A percentile compares a stretch with the other conserved stretches of the same genome.
phyloP scores from a whole-genome alignment of 2,797 vertebrate species.

The Balearica regulorum region DNA sequence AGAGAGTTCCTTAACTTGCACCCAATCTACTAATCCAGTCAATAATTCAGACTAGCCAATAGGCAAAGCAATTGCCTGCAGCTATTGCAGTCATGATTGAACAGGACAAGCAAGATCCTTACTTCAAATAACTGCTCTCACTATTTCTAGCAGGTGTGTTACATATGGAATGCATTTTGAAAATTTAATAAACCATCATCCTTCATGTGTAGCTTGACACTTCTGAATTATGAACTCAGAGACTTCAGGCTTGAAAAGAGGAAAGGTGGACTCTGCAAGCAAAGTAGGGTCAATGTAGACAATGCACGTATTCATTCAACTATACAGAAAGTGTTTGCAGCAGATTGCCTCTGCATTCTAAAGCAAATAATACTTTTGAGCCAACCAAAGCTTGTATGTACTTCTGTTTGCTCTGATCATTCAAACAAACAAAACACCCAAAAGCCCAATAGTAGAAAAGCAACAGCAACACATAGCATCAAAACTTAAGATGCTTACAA shows the following conservation, averaged over 20 bases:
- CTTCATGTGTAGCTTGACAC: not conserved
- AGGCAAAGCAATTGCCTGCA: not conserved
- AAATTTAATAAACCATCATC: constrained; percentile 36
- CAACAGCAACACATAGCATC: not conserved
- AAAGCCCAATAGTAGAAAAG: not conserved
- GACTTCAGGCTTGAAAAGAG: not conserved
- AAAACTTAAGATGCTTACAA: not conserved
- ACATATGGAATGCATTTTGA: constrained; percentile 45
- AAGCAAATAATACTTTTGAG: not conserved
- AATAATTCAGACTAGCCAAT: constrained; percentile 8
- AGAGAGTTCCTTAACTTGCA: not conserved
- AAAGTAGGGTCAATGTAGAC: not conserved
- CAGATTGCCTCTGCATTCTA: not conserved
- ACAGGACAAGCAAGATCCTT: constrained; percentile 4
- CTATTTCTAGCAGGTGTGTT: not conserved
- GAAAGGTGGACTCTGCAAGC: not conserved
- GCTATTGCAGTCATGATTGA: not conserved
- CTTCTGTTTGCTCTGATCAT: not conserved
- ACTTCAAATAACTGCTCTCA: not conserved
- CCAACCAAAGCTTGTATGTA: not conserved
- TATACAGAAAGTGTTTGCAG: not conserved
- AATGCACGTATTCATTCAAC: not conserved
- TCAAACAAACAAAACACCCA: not conserved
- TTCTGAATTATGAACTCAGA: constrained; percentile 6
- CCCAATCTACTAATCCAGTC: constrained; percentile 2